Conservation (phyloP, 2,888 invertebrate species). For the Criorhina ranunculi region DNA sequence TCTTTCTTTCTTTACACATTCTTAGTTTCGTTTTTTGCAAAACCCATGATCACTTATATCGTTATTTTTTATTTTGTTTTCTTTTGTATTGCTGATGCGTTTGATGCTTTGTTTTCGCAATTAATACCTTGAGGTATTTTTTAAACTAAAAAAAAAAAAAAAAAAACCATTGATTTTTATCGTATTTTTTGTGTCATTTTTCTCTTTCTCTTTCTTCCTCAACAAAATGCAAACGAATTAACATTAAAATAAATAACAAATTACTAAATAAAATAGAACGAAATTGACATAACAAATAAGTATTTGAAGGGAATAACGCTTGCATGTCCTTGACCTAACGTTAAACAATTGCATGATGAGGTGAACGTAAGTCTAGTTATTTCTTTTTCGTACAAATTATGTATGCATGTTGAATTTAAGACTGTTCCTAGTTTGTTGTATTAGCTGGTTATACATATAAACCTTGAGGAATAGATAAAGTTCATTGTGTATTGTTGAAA, state of each 20-base stretch:
- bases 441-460: neutral
- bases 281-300: conserved; percentile 59
- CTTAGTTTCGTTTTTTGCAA: conserved; percentile 52
- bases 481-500: neutral
- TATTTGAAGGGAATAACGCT: conserved; percentile 63
- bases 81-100: conserved; percentile 64
- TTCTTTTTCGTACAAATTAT: neutral
- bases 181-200: conserved; percentile 37
- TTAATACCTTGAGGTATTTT: conserved; percentile 26
- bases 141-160: conserved; percentile 16
- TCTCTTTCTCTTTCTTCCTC: conserved; percentile 43
- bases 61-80: conserved; percentile 40
- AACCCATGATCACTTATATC: conserved; percentile 42
- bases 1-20: conserved; percentile 25
- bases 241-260: conserved; percentile 23
- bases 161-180: conserved; percentile 6
- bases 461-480: neutral
- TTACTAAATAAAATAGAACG: conserved; percentile 35
- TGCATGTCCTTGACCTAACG: conserved; percentile 65
- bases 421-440: neutral
- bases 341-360: conserved; percentile 63
- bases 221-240: conserved; percentile 49
- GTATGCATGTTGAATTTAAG: conserved; percentile 33
- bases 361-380: conserved; percentile 46
- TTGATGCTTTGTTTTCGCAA: conserved; percentile 51